These are phyloP conservation scores for Lepidothrix coronata DNA, from an alignment of 2,113 vertebrate genomes.

Conservation along the genomic window DNA sequence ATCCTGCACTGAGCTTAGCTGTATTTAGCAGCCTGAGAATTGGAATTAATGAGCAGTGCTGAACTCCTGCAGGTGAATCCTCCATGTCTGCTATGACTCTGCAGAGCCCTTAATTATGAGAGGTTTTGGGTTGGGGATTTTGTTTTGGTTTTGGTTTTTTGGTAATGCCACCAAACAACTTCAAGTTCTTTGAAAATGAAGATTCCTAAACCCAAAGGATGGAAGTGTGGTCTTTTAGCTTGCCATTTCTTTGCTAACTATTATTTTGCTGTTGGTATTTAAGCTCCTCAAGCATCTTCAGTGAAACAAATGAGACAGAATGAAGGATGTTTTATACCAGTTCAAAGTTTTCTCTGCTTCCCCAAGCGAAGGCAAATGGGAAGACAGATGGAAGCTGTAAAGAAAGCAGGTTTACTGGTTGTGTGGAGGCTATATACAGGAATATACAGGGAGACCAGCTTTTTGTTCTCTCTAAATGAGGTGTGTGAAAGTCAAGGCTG, in stretches of 20 bases:
- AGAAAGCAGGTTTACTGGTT: not conserved
- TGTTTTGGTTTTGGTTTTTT: not conserved
- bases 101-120: not conserved
- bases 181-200: not conserved
- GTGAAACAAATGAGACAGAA: not conserved
- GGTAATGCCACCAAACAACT: not conserved
- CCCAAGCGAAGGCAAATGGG: not conserved
- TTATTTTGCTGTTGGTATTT: constrained; percentile 19
- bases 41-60: constrained; percentile 3
- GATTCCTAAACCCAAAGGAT: not conserved
- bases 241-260: not conserved
- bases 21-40: not conserved
- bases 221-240: not conserved
- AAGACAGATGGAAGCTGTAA: not conserved
- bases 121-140: not conserved
- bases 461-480: not conserved
- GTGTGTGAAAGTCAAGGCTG: not conserved
- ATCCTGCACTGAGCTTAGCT: not conserved
- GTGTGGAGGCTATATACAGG: not conserved
- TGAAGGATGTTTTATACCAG: not conserved
- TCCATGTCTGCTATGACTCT: not conserved
- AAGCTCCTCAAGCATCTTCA: not conserved
- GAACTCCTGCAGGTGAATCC: not conserved
- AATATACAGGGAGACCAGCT: not conserved
- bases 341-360: not conserved